These are phyloP conservation scores for Protophormia terraenovae DNA, from an alignment of 2,888 invertebrate genomes.

Conservation along the genomic window DNA sequence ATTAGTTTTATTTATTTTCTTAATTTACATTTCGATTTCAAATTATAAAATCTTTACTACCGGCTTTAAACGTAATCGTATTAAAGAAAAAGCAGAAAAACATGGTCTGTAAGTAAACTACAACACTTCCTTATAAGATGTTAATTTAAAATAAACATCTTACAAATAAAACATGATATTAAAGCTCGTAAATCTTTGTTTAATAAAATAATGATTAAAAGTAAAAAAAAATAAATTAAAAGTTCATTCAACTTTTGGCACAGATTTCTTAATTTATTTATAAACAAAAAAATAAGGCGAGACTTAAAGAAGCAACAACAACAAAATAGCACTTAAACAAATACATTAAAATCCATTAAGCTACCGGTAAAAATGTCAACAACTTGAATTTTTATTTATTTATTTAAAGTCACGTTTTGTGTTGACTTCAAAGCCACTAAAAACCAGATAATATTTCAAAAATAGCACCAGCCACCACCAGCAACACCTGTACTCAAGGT, in stretches of 20 bases:
- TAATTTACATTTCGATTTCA: not conserved
- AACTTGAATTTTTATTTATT: conserved; percentile 32
- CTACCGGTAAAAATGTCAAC: conserved; percentile 43
- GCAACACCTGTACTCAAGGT: conserved; percentile 20
- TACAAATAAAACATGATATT: not conserved
- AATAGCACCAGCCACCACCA: not conserved
- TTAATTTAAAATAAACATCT: conserved; percentile 16
- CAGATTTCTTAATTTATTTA: no score
- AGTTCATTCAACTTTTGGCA: conserved; percentile 70
- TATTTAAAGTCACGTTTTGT: conserved; percentile 62
- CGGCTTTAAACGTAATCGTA: not conserved
- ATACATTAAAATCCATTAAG: conserved; percentile 55
- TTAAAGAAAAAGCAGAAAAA: no score
- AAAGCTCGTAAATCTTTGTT: not conserved
- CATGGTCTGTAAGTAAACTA: not conserved
- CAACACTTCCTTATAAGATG: not conserved
- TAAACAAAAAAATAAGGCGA: not conserved
- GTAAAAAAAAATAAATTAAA: conserved; percentile 8
- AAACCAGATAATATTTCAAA: not conserved
- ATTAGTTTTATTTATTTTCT: not conserved
- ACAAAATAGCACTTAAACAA: conserved; percentile 30
- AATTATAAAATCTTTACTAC: not conserved
- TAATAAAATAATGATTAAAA: no score
- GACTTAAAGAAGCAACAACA: not conserved
- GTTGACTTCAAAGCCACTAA: conserved; percentile 7